Conservation (phyloP, 2,113 vertebrate species). For the Aptenodytes patagonicus region DNA sequence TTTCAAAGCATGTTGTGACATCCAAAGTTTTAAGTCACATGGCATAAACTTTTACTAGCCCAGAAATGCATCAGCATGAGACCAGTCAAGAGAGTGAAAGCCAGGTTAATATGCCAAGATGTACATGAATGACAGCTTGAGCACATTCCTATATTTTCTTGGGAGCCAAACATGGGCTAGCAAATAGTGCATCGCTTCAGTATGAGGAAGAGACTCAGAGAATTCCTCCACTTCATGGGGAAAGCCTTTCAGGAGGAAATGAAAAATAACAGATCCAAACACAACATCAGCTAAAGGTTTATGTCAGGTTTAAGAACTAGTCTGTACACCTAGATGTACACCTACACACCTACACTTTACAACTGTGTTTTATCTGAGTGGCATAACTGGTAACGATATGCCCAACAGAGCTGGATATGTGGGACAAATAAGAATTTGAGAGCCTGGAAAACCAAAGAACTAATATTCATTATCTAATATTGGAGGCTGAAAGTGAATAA, state of each 20-base stretch:
- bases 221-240: not conserved
- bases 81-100: not conserved
- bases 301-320: not conserved
- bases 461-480: not conserved
- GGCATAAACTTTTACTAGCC: not conserved
- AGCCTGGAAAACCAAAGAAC: not conserved
- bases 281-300: not conserved
- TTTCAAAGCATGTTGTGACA: not conserved
- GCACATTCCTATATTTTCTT: not conserved
- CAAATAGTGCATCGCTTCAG: not conserved
- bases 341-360: not conserved
- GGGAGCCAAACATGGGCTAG: not conserved
- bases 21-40: not conserved
- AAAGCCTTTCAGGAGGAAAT: not conserved
- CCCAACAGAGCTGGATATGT: not conserved
- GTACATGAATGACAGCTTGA: not conserved
- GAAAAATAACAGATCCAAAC: not conserved
- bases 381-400: not conserved
- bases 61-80: not conserved
- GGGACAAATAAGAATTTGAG: not conserved
- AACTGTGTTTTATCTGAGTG: not conserved
- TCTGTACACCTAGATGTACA: not conserved
- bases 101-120: not conserved
- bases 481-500: not conserved
- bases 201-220: not conserved